Evolutionary conservation across 2,113 vertebrate genomes (phyloP), one percentile per base, ranked within the genome.

Genomic region (Phodopus roborovskii): DNA sequence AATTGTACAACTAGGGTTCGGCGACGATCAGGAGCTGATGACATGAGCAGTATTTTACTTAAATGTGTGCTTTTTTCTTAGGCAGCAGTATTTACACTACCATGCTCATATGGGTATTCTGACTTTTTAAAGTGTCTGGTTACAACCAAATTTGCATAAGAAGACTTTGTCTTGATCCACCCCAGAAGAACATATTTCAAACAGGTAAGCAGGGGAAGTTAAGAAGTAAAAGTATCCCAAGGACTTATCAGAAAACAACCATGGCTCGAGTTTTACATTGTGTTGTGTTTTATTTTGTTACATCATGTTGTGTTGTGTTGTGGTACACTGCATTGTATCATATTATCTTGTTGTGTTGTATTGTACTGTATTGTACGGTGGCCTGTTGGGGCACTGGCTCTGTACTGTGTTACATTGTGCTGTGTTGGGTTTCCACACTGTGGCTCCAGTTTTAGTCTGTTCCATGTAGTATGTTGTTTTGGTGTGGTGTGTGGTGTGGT

Each of bases 71-170:
- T 89, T 88, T 87, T 81, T 90, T 81, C 82, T 91, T 85, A 39
- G 73, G 79, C n/a, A 36, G 22, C 7, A 78, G 92, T 86, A 70
- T 64, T 91, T 66, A 60, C 16, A 86, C 50, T 13, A 5, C 88
- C 73, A 92, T 56, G 77, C 42, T 11, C 39, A 39, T 10, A 33
- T 70, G 75, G 73, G 11, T 92, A 70, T 68, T 85, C 50, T 86
- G 93, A 92, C 77, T 96, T 94, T 83, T 68, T 91, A 74, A 91
- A 66, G 81, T 87, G 88, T 50, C 81, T 68, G 90, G 84, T 28
- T 91, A 58, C 64, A 89, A 93, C 73, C 71, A 71, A 85, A 86
- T 94, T 42, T 82, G 64, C 86, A 20, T 90, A 82, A 94, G 89
- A 82, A 94, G 83, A 86, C 58, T 90, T 84, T 88, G 42, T 96